Base-by-base conservation (phyloP, 2,888 invertebrate genomes). In the Bruchidius siliquastri region DNA sequence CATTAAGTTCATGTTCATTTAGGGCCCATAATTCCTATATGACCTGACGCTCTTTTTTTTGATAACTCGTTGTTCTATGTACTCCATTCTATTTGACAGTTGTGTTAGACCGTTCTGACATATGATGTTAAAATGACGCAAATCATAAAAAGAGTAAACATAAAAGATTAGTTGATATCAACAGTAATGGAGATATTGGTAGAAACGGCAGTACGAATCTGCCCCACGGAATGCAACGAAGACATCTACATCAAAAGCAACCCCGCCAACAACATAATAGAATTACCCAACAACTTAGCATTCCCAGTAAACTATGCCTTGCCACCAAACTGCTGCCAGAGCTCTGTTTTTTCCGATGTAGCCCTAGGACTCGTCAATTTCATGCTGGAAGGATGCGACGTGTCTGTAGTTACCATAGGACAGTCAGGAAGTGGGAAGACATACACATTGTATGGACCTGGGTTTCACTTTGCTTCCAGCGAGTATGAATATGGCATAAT, bases 401-500 rank as follows among this genome's bases (percentile, higher is more conserved):
- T 92, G n/a, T 93, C 92, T 0, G 89, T 93, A 68, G 91, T 93
- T 13, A 90, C 91, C 26, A 90, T 92, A 81, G 93, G 93, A 0
- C 92, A 93, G 83, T 80, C 80, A 76, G 84, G 82, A 66, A 90
- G 91, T 72, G 94, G 94, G 20, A 94, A 94, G 86, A 92, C 91
- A 0, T 93, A 93, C 81, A 92, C 93, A 0, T 85, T 94, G 49
- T 90, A 92, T 86, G 94, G 93, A 0, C 91, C 92, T 80, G 92
- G 92, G 80, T 88, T 90, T 75, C 88, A 89, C 78, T 89, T 88
- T 81, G 87, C 88, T 0, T 87, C 88, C 73, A 91, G 91, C 83
- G 93, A 93, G 83, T 89, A 90, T 77, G 92, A 93, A 80, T 92
- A 93, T 84, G 92, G 92, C 30, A 88, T 94, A 68, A 89, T 94